phyloP scores from a whole-genome alignment of 2,797 vertebrate species.

The Hippopotamyrus pictus region DNA sequence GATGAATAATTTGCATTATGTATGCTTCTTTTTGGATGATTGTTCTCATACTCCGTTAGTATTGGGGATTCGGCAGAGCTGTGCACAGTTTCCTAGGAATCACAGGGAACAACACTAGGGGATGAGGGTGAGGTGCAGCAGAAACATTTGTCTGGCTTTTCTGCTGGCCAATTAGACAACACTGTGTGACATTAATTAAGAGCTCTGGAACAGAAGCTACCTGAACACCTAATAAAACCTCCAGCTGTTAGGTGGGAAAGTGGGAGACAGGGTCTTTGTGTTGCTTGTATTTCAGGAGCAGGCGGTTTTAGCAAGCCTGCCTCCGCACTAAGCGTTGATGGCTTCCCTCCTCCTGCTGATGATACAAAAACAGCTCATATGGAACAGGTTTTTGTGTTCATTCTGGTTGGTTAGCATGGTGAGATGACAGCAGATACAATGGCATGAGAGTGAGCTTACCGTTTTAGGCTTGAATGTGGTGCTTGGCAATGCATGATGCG shows the following conservation, averaged over 20 bases:
- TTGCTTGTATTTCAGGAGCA: not conserved
- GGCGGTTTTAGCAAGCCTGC: not conserved
- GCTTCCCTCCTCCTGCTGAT: constrained; percentile 26
- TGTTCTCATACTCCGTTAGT: not conserved
- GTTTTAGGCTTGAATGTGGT: not conserved
- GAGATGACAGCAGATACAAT: constrained; percentile 5
- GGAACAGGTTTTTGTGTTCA: constrained; percentile 38
- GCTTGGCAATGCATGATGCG: not conserved
- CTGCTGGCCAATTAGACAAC: not conserved
- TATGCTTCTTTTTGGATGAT: not conserved
- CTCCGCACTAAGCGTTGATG: not conserved
- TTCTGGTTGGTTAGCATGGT: not conserved
- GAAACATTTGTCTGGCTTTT: not conserved
- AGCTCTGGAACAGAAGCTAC: not conserved
- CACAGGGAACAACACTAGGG: not conserved
- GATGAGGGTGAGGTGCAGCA: not conserved
- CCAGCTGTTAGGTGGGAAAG: not conserved
- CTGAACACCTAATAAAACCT: not conserved
- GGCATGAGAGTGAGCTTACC: not conserved
- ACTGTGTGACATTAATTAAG: not conserved
- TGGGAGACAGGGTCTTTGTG: not conserved
- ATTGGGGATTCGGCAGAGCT: not conserved
- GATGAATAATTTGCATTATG: not conserved
- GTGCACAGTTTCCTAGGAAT: not conserved
- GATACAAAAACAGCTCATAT: constrained; percentile 45